These are phyloP conservation scores for Strix uralensis DNA, from an alignment of 2,113 vertebrate genomes.

Conservation along the genomic window DNA sequence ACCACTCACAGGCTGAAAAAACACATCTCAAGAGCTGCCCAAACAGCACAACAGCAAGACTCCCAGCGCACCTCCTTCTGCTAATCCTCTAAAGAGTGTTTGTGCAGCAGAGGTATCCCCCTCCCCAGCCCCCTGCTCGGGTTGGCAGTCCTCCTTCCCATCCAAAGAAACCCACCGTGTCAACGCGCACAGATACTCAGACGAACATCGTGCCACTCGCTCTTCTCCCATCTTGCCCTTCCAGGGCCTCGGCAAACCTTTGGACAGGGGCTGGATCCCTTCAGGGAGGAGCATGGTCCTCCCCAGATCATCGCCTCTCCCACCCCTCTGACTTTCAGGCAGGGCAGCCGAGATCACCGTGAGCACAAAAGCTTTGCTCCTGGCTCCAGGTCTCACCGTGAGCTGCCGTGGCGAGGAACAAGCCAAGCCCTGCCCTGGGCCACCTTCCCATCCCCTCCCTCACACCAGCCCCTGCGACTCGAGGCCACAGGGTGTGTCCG, in stretches of 20 bases:
- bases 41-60: neutral
- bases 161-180: neutral
- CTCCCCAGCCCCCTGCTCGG: neutral
- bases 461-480: accelerated
- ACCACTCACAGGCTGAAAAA: neutral
- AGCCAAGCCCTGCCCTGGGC: neutral
- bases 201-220: accelerated
- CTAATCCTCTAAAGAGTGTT: neutral
- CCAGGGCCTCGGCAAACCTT: neutral
- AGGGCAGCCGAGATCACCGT: accelerated
- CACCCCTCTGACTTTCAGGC: neutral
- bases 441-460: neutral
- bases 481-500: neutral
- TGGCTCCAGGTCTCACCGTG: neutral
- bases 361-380: neutral
- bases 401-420: accelerated
- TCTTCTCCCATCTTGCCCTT: neutral
- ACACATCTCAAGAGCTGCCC: neutral
- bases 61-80: neutral
- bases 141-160: neutral
- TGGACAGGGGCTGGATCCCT: accelerated
- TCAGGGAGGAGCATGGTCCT: accelerated
- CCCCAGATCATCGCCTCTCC: neutral
- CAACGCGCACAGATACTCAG: accelerated
- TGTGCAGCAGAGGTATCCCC: neutral